Percentiles rank a stretch among this genome's conserved stretches.
These are phyloP conservation scores for Colletes gigas DNA, from an alignment of 1,140 invertebrate genomes.

Conservation along the genomic window DNA sequence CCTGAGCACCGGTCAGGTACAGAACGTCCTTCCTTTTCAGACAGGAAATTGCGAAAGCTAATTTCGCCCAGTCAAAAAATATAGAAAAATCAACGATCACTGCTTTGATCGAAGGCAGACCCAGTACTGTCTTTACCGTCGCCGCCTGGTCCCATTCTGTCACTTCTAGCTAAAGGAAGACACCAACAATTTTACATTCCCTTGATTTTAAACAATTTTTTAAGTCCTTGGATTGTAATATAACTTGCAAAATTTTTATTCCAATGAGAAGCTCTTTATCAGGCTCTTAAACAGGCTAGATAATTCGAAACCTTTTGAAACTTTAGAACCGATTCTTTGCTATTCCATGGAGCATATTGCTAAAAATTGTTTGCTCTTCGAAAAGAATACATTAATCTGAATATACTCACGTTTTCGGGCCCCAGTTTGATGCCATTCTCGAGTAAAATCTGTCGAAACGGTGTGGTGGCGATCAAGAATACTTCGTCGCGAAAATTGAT, in stretches of 20 bases:
- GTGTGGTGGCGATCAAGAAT: conserved; percentile 73
- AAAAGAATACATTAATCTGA: no score
- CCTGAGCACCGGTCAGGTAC: conserved; percentile 62
- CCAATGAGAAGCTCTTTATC: no score
- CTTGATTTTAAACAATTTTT: no score
- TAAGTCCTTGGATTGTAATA: no score
- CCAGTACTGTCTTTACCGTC: conserved; percentile 30
- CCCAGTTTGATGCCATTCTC: conserved; percentile 61
- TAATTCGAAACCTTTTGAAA: no score
- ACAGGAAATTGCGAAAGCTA: conserved; percentile 56
- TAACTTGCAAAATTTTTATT: no score
- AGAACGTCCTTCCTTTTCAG: conserved; percentile 58
- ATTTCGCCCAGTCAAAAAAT: conserved; percentile 64
- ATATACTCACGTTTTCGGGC: conserved; percentile 61
- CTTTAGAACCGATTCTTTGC: no score
- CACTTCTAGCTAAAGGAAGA: conserved; percentile 52
- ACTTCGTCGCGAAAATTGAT: conserved; percentile 78
- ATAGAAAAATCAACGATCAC: conserved; percentile 70
- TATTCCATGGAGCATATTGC: no score
- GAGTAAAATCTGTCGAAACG: conserved; percentile 53
- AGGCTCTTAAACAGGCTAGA: no score
- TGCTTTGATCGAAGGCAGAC: conserved; percentile 63
- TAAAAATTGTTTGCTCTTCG: no score
- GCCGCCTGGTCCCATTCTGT: conserved; percentile 15
- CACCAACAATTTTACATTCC: not conserved